A percentile compares a stretch with the other conserved stretches of the same genome.
Evolutionary conservation across 2,888 invertebrate species (phyloP).

Genomic region (Nomada fabriciana): DNA sequence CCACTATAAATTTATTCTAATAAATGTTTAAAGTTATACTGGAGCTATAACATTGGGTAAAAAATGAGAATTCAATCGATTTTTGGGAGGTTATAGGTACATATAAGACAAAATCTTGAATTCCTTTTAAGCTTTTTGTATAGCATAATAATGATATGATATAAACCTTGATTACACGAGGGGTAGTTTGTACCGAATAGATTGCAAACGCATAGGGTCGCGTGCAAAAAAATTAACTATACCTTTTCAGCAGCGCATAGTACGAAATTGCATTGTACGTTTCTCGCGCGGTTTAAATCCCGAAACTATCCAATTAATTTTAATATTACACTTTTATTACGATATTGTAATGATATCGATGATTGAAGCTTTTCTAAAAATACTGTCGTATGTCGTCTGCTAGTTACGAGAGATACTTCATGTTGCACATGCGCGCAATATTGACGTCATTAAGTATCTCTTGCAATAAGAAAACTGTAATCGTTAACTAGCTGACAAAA

Average conservation of each 20-base stretch:
- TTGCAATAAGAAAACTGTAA: conserved; percentile 8
- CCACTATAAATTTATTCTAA: too few species aligned
- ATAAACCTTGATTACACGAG: too few species aligned
- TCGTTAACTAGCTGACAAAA: conserved; percentile 44
- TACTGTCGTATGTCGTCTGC: conserved; percentile 69
- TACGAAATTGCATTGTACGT: neutral
- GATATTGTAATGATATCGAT: conserved; percentile 8
- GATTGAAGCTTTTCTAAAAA: conserved; percentile 72
- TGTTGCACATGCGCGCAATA: conserved; percentile 74
- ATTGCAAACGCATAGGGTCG: neutral
- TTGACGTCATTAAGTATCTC: conserved; percentile 70
- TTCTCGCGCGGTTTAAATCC: neutral
- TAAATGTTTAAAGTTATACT: too few species aligned
- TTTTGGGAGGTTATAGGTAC: too few species aligned
- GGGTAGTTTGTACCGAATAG: too few species aligned
- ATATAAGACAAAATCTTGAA: too few species aligned
- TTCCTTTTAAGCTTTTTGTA: too few species aligned
- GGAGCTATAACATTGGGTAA: too few species aligned
- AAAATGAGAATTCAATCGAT: too few species aligned
- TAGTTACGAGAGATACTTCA: conserved; percentile 51
- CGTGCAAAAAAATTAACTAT: neutral
- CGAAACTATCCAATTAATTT: neutral
- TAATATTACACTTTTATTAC: conserved; percentile 10
- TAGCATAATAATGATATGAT: too few species aligned
- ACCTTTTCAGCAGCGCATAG: conserved; percentile 1